A percentile compares a stretch with the other conserved stretches of the same genome.
Evolutionary conservation across 2,797 vertebrate species (phyloP).

Genomic region (Takifugu rubripes): DNA sequence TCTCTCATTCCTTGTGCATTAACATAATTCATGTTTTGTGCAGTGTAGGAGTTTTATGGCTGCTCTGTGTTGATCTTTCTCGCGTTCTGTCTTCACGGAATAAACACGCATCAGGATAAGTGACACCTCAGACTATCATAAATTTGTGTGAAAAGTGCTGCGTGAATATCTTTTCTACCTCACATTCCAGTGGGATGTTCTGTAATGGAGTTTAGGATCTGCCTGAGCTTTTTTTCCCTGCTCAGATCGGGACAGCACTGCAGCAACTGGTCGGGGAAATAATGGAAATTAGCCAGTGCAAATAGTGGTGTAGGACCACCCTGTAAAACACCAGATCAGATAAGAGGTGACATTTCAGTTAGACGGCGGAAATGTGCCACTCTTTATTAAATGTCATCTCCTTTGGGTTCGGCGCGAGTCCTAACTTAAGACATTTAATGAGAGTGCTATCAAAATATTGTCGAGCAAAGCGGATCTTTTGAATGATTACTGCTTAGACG

Average conservation of each 20-base stretch:
- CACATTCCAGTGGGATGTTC: slow-evolving; percentile 55
- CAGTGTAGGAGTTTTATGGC: slow-evolving; percentile 27
- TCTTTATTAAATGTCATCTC: slow-evolving; percentile 1
- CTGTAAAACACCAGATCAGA: slow-evolving; percentile 6
- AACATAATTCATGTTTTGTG: slow-evolving; percentile 33
- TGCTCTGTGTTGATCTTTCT: slow-evolving; percentile 4
- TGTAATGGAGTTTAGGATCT: slow-evolving; percentile 46
- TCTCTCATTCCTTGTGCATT: slow-evolving; percentile 19
- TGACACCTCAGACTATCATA: slow-evolving; percentile 45
- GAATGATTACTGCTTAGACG: slow-evolving; percentile 6
- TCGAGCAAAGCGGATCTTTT: background rate
- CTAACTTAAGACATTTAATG: slow-evolving; percentile 3
- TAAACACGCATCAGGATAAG: slow-evolving; percentile 32
- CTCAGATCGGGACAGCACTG: slow-evolving; percentile 34
- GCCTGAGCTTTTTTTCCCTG: slow-evolving; percentile 59
- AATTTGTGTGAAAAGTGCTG: slow-evolving; percentile 24
- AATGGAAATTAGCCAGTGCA: slow-evolving; percentile 29
- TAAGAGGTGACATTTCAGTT: slow-evolving; percentile 5
- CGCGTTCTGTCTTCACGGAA: slow-evolving; percentile 9
- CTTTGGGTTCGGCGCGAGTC: background rate
- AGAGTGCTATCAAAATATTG: background rate
- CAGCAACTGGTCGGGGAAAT: slow-evolving; percentile 34
- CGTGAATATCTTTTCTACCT: slow-evolving; percentile 35
- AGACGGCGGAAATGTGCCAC: background rate
- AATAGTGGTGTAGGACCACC: slow-evolving; percentile 18